Evolutionary conservation across 2,888 invertebrate species (phyloP).

Genomic region (Trichopoda pennipes): DNA sequence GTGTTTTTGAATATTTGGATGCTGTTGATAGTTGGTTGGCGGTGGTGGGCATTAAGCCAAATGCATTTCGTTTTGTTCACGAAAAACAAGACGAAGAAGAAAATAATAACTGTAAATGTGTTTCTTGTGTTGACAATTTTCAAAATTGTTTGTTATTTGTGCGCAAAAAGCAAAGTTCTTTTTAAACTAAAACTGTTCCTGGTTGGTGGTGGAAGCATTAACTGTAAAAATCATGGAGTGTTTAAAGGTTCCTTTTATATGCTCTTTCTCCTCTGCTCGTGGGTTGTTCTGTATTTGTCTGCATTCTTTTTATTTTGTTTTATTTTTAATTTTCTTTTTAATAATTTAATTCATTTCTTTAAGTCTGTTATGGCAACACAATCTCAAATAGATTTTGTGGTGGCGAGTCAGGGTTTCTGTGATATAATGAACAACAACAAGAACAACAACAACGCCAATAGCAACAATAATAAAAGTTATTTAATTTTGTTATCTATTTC

Average conservation of each 20-base stretch:
- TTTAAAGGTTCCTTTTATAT: background rate
- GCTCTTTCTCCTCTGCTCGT: background rate
- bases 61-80: constrained; percentile 64
- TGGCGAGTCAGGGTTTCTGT: constrained; percentile 5
- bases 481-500: constrained; percentile 10
- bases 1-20: constrained; percentile 6
- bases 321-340: background rate
- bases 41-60: constrained; percentile 61
- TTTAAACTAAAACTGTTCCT: constrained; percentile 18
- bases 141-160: constrained; percentile 41
- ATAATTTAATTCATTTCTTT: constrained; percentile 57
- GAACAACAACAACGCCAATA: no score
- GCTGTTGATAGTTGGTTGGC: constrained; percentile 13
- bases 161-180: constrained; percentile 3
- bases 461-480: constrained; percentile 11
- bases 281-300: constrained; percentile 9
- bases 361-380: constrained; percentile 34
- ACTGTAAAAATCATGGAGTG: constrained; percentile 1
- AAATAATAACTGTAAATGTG: constrained; percentile 26
- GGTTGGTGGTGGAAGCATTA: constrained; percentile 15
- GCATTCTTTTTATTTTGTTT: constrained; percentile 1
- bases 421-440: no score
- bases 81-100: background rate
- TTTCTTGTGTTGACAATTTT: constrained; percentile 51
- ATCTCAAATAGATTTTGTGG: constrained; percentile 34